Conservation (phyloP, 2,888 invertebrate genomes). For the Germaria angustata region DNA sequence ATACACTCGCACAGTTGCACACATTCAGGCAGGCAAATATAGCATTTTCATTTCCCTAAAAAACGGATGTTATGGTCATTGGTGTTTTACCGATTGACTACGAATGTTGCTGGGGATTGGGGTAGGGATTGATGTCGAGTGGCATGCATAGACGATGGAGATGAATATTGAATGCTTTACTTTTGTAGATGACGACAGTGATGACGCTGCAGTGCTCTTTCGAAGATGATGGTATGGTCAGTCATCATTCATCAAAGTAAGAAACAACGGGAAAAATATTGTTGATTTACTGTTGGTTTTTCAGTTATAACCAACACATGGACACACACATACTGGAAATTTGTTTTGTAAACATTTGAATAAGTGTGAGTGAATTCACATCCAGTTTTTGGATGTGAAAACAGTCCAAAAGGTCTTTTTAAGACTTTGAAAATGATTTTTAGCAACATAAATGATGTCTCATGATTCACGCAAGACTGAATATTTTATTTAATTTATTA, state of each 20-base stretch:
- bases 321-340: neutral
- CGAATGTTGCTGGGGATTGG: neutral
- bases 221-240: conserved; percentile 64
- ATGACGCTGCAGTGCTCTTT: conserved; percentile 71
- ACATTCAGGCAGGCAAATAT: neutral
- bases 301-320: conserved; percentile 45
- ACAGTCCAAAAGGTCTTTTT: neutral
- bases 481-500: too few species aligned
- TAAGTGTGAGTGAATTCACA: neutral
- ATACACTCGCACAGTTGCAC: too few species aligned
- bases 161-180: neutral
- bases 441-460: too few species aligned
- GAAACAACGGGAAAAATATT: conserved; percentile 63
- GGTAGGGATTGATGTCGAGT: neutral
- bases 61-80: conserved; percentile 67
- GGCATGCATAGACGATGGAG: neutral
- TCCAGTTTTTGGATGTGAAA: neutral
- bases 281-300: conserved; percentile 75
- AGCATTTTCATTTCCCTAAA: conserved; percentile 42
- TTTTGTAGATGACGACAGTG: conserved; percentile 12
- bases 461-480: too few species aligned
- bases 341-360: neutral
- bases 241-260: conserved; percentile 79
- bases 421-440: neutral
- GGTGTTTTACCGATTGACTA: conserved; percentile 56